These are phyloP conservation scores for Brachylomia viminalis DNA, from an alignment of 2,888 invertebrate species.

Conservation along the genomic window DNA sequence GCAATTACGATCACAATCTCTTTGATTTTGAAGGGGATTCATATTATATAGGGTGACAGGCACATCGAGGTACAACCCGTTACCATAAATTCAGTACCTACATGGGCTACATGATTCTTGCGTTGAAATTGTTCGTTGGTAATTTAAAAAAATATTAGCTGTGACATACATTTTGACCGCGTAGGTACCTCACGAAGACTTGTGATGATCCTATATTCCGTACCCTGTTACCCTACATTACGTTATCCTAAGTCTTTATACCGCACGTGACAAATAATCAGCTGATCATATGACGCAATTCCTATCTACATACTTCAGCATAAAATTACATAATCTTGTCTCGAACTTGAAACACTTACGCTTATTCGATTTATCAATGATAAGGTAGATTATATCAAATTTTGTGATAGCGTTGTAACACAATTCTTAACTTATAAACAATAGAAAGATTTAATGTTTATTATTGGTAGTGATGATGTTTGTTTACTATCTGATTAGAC, in stretches of 20 bases:
- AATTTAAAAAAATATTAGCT: too few species aligned
- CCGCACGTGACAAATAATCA: conserved; percentile 14
- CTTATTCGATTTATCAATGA: conserved; percentile 44
- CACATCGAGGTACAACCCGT: too few species aligned
- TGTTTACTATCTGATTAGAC: conserved; percentile 6
- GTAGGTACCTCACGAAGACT: not conserved
- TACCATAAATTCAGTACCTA: too few species aligned
- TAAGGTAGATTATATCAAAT: conserved; percentile 14
- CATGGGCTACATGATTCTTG: too few species aligned
- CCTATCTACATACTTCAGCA: conserved; percentile 14
- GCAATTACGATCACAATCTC: not conserved
- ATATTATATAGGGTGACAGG: not conserved
- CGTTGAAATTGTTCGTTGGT: too few species aligned
- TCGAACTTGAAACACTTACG: conserved; percentile 2
- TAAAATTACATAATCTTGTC: conserved; percentile 34
- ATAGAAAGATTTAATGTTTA: conserved; percentile 6
- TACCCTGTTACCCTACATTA: not conserved
- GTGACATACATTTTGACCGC: too few species aligned
- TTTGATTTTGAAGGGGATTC: not conserved
- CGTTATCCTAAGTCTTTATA: not conserved
- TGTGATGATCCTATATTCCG: not conserved
- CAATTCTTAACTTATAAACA: conserved; percentile 25
- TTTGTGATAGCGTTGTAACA: conserved; percentile 22
- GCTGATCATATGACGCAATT: conserved; percentile 14
- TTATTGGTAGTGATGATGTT: not conserved